Evolutionary conservation across 2,888 invertebrate species (phyloP).

Genomic region (Cylindroiulus punctatus): DNA sequence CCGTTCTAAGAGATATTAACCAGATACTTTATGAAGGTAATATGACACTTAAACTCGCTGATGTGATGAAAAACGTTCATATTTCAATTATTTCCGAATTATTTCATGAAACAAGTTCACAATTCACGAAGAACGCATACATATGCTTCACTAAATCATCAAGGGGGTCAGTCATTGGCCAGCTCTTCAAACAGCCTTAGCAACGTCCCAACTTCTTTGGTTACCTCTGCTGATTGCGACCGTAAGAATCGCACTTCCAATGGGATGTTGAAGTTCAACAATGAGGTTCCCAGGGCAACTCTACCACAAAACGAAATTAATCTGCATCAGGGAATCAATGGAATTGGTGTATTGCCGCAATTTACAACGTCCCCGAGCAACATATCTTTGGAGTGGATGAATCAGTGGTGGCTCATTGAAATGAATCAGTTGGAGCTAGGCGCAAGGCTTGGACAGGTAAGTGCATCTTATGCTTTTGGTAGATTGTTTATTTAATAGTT

Average conservation of each 20-base stretch:
- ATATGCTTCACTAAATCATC: constrained; percentile 69
- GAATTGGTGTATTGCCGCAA: background rate
- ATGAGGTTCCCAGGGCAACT: background rate
- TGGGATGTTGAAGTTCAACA: background rate
- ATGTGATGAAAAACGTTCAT: too few species aligned
- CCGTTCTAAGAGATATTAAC: constrained; percentile 85
- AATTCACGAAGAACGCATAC: constrained; percentile 73
- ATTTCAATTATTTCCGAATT: background rate
- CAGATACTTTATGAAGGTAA: constrained; percentile 79
- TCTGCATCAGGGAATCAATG: background rate
- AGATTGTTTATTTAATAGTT: background rate
- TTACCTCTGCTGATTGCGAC: background rate
- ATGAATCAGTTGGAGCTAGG: constrained; percentile 72
- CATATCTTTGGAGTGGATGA: constrained; percentile 52
- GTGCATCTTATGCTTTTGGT: background rate
- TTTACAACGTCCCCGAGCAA: constrained; percentile 50
- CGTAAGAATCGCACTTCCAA: background rate
- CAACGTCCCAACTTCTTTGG: constrained; percentile 33
- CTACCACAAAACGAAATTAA: background rate
- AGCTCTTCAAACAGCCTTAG: constrained; percentile 26
- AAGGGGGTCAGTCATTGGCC: background rate
- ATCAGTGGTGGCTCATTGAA: constrained; percentile 60
- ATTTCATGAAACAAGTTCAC: constrained; percentile 67
- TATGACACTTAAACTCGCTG: background rate
- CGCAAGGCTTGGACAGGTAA: constrained; percentile 73